Evolutionary conservation across 2,113 vertebrate genomes (phyloP).

Genomic region (Pontoporia blainvillei): DNA sequence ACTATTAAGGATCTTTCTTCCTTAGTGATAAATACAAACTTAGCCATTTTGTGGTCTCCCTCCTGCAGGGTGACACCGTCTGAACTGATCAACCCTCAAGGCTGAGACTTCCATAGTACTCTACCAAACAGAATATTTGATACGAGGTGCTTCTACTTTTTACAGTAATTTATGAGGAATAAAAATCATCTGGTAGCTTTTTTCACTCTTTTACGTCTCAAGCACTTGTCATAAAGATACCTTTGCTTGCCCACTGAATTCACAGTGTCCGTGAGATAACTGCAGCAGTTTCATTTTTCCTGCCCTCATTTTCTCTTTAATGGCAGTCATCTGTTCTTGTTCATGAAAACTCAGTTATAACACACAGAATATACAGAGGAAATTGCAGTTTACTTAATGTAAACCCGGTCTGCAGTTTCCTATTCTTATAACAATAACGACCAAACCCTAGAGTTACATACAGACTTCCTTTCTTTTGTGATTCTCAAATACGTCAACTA

Average conservation of each 20-base stretch:
- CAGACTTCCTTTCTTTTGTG: conserved; percentile 29
- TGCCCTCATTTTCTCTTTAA: neutral
- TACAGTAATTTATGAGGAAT: neutral
- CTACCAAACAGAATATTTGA: neutral
- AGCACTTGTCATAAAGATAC: neutral
- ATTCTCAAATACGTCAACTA: neutral
- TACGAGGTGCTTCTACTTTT: neutral
- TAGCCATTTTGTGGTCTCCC: neutral
- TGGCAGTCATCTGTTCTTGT: neutral
- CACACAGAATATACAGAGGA: conserved; percentile 11
- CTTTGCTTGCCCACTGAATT: neutral
- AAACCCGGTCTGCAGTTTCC: conserved; percentile 24
- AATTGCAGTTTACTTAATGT: neutral
- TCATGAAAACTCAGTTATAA: neutral
- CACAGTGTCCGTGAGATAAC: neutral
- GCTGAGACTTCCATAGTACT: neutral
- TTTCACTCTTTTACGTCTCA: neutral
- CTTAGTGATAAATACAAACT: neutral
- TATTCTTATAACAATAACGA: conserved; percentile 18
- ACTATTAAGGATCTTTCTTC: neutral
- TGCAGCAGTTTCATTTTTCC: neutral
- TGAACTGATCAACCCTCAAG: neutral
- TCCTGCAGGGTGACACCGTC: neutral
- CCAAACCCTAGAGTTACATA: neutral
- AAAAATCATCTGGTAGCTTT: neutral